Evolutionary conservation across 2,113 vertebrate genomes (phyloP), one percentile per base, ranked within the genome.

Genomic region (Otolemur garnettii): DNA sequence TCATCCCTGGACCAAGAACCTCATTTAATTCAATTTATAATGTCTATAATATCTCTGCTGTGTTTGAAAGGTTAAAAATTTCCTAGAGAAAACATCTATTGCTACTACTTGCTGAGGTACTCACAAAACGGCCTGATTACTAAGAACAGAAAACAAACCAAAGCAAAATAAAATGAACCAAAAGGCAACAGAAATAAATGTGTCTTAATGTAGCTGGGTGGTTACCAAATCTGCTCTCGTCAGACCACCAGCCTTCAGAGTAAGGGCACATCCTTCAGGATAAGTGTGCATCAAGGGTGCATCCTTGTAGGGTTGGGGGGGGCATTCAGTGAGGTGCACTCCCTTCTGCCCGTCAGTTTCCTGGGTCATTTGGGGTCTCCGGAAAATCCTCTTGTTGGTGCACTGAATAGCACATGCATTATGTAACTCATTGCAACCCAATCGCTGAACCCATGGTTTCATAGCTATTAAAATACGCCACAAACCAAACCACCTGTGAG

Each of bases 401-500:
- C 93, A 35, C 42, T 84, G 74, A 79, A 89, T 90, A 77, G 38
- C 79, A 95, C 75, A 95, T 93, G 80, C 75, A 69, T 97, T 97
- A 94, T 94, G 89, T 93, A 97, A 97, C 84, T 77, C 86, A n/a
- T 35, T 71, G 77, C 89, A 97, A 97, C 60, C 94, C 89, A 96
- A 87, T 93, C 97, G 87, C 94, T 87, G 94, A 96, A 59, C 53
- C 95, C 90, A 82, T 96, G 91, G 94, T 87, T 95, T 96, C 86
- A 55, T 84, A 90, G 89, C 96, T 96, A 96, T 97, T 96, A 97
- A 96, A 97, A 96, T 78, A 95, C 53, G 53, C 96, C 97, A 74
- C 96, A 97, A 96, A 97, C 96, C 96, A 97, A 97, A 96, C 96
- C 97, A 97, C 97, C 97, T 95, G 95, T 93, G 94, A 98, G 93